Conservation (phyloP, 2,797 vertebrate genomes). For the Chiroxiphia lanceolata region DNA sequence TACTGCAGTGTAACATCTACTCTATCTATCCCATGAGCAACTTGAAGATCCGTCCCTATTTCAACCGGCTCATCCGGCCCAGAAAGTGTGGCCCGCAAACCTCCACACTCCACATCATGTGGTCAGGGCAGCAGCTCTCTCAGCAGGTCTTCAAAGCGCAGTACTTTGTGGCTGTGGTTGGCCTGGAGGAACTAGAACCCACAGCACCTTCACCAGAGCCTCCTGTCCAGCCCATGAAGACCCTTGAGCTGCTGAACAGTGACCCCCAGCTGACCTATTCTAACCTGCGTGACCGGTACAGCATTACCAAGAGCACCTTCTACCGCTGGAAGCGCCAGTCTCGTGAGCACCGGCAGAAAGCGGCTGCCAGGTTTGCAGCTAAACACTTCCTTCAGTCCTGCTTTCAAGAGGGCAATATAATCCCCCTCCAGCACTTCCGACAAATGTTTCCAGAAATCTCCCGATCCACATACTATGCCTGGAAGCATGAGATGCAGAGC, state of each 20-base stretch:
- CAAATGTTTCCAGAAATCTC: slow-evolving; percentile 93
- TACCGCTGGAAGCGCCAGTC: slow-evolving; percentile 94
- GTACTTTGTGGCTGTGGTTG: slow-evolving; percentile 88
- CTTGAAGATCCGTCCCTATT: slow-evolving; percentile 93
- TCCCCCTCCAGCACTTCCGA: slow-evolving; percentile 90
- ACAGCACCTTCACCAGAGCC: slow-evolving; percentile 61
- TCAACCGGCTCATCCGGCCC: slow-evolving; percentile 90
- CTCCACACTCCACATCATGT: slow-evolving; percentile 91
- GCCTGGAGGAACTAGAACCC: slow-evolving; percentile 75
- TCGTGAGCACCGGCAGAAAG: slow-evolving; percentile 88
- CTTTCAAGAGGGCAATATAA: slow-evolving; percentile 83
- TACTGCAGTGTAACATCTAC: slow-evolving; percentile 90
- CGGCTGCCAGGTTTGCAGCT: slow-evolving; percentile 89
- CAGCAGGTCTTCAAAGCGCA: slow-evolving; percentile 84
- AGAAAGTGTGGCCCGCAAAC: slow-evolving; percentile 76
- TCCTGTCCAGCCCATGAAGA: slow-evolving; percentile 69
- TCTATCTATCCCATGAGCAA: slow-evolving; percentile 97
- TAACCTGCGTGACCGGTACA: slow-evolving; percentile 85
- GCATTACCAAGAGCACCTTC: slow-evolving; percentile 93
- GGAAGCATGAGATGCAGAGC: slow-evolving; percentile 92
- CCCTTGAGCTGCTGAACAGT: slow-evolving; percentile 77
- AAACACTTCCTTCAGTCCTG: slow-evolving; percentile 92
- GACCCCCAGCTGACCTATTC: slow-evolving; percentile 85
- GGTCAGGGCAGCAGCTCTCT: slow-evolving; percentile 87
- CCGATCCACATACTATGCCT: slow-evolving; percentile 93